Base-by-base conservation (phyloP, 2,113 vertebrate genomes). In the Ahaetulla prasina region DNA sequence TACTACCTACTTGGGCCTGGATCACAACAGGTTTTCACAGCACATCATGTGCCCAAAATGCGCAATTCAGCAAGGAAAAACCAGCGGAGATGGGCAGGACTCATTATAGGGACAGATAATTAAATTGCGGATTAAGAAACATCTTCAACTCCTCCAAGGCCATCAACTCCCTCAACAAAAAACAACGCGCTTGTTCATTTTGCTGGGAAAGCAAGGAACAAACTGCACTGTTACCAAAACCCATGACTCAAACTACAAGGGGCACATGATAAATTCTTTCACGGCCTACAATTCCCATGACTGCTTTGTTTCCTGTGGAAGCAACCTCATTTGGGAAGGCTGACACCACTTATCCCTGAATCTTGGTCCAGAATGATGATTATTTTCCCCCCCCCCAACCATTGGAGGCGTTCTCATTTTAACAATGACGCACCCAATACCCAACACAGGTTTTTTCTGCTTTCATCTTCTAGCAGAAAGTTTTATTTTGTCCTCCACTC, bases 201-300 rank as follows among this genome's bases (percentile, higher is more conserved):
- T 80, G 49, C 85, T 10, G 23, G 88, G 55, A 68, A 45, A 74
- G 60, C 16, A 5, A 45, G 43, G 35, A 87, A 90, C 27, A 49
- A 60, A 27, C 47, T n/a, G 4, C 49, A 18, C 39, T n/a, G 7
- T 25, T 18, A 2, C 27, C 10, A 49, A 54, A 87, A 45, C 92
- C 52, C 80, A 93, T 90, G 92, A 93, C 89, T 85, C 11, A 18
- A 87, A 30, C 22, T 18, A 86, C 20, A n/a, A 86, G 85, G 85
- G 54, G 27, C 92, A 88, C 86, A 91, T 91, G 92, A 93, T 85
- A 14, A 49, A 27, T 30, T 55, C 39, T 39, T 93, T 80, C 16
- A 88, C 39, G 52, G 25, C 18, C 84, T 47, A n/a, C 8, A 88
- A 12, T n/a, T 90, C 50, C 52, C 89, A 54, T 63, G 89, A 87